phyloP scores from a whole-genome alignment of 1,140 invertebrate species.

The Sweltsa coloradensis region DNA sequence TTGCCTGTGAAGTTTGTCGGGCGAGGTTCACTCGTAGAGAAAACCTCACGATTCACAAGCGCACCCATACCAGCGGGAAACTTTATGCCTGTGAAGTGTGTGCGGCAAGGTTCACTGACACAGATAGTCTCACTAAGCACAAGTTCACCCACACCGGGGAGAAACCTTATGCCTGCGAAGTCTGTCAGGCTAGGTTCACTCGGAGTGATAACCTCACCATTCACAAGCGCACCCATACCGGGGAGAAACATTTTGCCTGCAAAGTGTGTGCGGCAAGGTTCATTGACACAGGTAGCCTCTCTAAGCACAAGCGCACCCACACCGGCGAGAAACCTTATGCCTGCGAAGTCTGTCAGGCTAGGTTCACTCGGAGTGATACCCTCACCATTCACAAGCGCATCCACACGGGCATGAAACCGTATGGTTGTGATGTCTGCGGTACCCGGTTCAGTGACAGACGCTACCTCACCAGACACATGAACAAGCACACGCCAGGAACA shows the following conservation, averaged over 20 bases:
- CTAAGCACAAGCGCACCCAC: no score
- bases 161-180: slow-evolving; percentile 49
- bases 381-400: no score
- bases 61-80: slow-evolving; percentile 32
- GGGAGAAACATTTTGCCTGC: slow-evolving; percentile 1
- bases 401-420: no score
- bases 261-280: slow-evolving; percentile 20
- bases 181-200: slow-evolving; percentile 43
- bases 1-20: slow-evolving; percentile 24
- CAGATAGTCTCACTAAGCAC: slow-evolving; percentile 44
- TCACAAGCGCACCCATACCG: slow-evolving; percentile 17
- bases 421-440: no score
- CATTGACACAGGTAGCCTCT: no score
- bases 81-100: slow-evolving; percentile 22
- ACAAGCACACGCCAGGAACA: no score
- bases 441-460: no score
- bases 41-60: slow-evolving; percentile 27
- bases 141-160: slow-evolving; percentile 50
- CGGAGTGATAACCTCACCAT: slow-evolving; percentile 17
- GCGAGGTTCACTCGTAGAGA: slow-evolving; percentile 26
- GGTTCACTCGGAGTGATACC: no score
- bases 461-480: no score
- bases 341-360: no score
- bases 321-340: no score
- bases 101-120: not conserved